Evolutionary conservation across 2,113 vertebrate genomes (phyloP).

Genomic region (Syngnathus floridae): DNA sequence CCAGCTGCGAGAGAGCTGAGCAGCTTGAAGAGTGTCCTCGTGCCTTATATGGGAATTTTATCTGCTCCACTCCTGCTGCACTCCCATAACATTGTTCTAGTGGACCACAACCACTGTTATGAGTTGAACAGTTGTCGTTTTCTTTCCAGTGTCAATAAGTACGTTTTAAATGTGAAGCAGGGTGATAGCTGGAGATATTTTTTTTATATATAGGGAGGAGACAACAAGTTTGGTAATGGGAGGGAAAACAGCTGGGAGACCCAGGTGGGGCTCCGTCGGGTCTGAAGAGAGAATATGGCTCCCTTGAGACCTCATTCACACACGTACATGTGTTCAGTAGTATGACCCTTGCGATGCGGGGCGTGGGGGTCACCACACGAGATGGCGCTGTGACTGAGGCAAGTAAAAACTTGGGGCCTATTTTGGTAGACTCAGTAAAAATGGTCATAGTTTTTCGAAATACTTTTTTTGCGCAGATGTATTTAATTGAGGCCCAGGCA

Average conservation of each 20-base stretch:
- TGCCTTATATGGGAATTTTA: constrained; percentile 72
- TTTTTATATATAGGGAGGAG: neutral
- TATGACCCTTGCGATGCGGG: neutral
- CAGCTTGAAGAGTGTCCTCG: constrained; percentile 54
- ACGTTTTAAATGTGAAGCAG: neutral
- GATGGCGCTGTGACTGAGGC: too few species aligned
- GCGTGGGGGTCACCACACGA: too few species aligned
- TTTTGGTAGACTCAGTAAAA: too few species aligned
- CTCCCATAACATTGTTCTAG: constrained; percentile 39
- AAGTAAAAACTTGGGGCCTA: too few species aligned
- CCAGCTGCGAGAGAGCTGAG: constrained; percentile 30
- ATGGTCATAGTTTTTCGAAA: too few species aligned
- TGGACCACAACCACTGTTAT: constrained; percentile 21
- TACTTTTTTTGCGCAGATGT: too few species aligned
- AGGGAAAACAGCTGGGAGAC: constrained; percentile 61
- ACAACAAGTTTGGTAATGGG: constrained; percentile 16
- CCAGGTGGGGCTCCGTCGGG: constrained; percentile 63
- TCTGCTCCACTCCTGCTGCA: constrained; percentile 50
- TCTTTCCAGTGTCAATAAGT: neutral
- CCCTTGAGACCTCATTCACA: constrained; percentile 36
- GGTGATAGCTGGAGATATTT: neutral
- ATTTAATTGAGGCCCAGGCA: too few species aligned
- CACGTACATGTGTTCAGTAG: constrained; percentile 17
- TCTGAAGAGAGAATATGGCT: constrained; percentile 55
- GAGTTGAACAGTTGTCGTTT: neutral